Evolutionary conservation across 2,113 vertebrate species (phyloP).

Genomic region (Amblyornis subalaris): DNA sequence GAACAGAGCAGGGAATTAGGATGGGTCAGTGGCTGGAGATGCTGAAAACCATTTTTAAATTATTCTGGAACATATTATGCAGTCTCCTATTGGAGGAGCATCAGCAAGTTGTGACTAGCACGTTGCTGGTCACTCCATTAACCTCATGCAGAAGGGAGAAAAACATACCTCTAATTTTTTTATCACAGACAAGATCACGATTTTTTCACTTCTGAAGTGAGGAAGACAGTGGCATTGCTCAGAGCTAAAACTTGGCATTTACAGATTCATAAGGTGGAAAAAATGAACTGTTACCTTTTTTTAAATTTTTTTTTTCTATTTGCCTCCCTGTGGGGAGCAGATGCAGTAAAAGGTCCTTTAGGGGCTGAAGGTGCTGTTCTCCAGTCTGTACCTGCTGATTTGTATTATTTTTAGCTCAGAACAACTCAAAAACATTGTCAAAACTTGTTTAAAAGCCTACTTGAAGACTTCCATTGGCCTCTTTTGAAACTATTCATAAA

Average conservation of each 20-base stretch:
- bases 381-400: not conserved
- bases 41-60: not conserved
- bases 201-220: not conserved
- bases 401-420: conserved; percentile 30
- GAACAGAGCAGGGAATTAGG: not conserved
- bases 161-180: not conserved
- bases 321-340: not conserved
- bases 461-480: conserved; percentile 13
- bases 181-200: not conserved
- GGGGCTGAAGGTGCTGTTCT: not conserved
- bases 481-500: conserved; percentile 14
- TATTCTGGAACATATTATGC: not conserved
- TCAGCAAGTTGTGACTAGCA: not conserved
- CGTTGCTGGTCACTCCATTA: not conserved
- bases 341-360: not conserved
- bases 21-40: not conserved
- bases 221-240: not conserved
- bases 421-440: conserved; percentile 8
- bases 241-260: not conserved
- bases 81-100: not conserved
- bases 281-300: not conserved
- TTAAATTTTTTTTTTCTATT: not conserved
- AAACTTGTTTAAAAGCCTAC: conserved; percentile 25
- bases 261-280: not conserved
- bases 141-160: not conserved